A percentile compares a stretch with the other conserved stretches of the same genome.
These are phyloP conservation scores for Trogon surrucura DNA, from an alignment of 2,113 vertebrate species.

Conservation along the genomic window DNA sequence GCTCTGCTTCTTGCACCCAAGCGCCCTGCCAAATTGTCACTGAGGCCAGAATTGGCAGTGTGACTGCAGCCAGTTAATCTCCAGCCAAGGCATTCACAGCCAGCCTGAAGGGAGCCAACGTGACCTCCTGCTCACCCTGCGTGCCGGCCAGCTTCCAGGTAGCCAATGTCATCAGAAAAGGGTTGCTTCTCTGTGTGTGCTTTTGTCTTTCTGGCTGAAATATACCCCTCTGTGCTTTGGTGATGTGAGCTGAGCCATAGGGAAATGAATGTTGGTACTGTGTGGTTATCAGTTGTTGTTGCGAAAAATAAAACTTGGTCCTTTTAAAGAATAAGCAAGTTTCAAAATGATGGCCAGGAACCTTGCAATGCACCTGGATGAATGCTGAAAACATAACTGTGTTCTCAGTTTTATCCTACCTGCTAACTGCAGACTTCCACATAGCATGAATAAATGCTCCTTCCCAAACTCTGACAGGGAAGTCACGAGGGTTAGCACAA, in stretches of 20 bases:
- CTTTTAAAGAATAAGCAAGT: not conserved
- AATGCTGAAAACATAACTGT: not conserved
- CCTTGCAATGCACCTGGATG: not conserved
- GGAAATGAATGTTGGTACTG: not conserved
- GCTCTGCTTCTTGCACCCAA: constrained; percentile 40
- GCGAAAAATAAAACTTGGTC: not conserved
- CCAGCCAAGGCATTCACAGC: constrained; percentile 10
- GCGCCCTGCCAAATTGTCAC: constrained; percentile 5
- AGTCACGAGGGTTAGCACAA: fast-evolving
- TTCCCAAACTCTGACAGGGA: not conserved
- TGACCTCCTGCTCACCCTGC: constrained; percentile 10
- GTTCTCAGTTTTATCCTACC: not conserved
- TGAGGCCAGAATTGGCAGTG: constrained; percentile 41
- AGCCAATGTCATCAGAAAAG: not conserved
- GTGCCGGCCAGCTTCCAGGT: not conserved
- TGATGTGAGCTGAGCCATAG: not conserved
- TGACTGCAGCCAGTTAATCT: constrained; percentile 7
- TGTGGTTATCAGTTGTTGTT: not conserved
- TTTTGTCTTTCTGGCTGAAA: constrained; percentile 35
- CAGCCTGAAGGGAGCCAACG: constrained; percentile 14
- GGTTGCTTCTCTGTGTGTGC: not conserved
- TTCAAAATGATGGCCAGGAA: not conserved
- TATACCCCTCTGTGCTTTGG: not conserved
- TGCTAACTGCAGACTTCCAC: not conserved
- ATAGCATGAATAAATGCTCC: not conserved